Evolutionary conservation across 2,797 vertebrate genomes (phyloP).

Genomic region (Trachurus trachurus): DNA sequence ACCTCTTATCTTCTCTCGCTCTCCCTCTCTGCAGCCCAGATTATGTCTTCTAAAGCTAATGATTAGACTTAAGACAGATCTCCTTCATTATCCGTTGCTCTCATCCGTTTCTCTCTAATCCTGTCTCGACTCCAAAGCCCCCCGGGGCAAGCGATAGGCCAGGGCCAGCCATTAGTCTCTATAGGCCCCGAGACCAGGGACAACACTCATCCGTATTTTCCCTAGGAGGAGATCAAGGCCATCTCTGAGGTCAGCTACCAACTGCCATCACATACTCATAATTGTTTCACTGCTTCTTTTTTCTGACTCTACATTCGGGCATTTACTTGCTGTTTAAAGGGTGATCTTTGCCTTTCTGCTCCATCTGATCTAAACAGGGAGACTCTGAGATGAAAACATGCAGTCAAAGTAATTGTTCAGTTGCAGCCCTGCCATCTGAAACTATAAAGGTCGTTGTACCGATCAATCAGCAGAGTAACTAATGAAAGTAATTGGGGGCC

Average conservation of each 20-base stretch:
- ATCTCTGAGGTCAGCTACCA: conserved; percentile 49
- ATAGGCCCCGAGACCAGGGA: conserved; percentile 42
- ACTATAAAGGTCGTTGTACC: conserved; percentile 43
- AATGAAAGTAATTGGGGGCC: conserved; percentile 43
- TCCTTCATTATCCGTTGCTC: conserved; percentile 78
- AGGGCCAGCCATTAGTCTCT: conserved; percentile 70
- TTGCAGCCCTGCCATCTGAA: conserved; percentile 30
- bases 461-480: conserved; percentile 50
- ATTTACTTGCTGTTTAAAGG: conserved; percentile 13
- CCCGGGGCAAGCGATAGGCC: conserved; percentile 63
- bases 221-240: conserved; percentile 53
- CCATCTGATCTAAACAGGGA: conserved; percentile 7
- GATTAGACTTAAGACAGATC: conserved; percentile 78
- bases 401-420: conserved; percentile 23
- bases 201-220: conserved; percentile 50
- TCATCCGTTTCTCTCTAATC: conserved; percentile 82
- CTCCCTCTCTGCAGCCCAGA: conserved; percentile 51
- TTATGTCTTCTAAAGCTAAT: conserved; percentile 75
- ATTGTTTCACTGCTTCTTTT: conserved; percentile 18
- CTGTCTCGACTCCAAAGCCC: conserved; percentile 66
- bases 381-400: background rate
- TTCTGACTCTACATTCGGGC: background rate
- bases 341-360: conserved; percentile 14
- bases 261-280: conserved; percentile 30
- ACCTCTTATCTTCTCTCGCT: conserved; percentile 56